phyloP scores from a whole-genome alignment of 2,888 invertebrate species.

The Phania funesta region DNA sequence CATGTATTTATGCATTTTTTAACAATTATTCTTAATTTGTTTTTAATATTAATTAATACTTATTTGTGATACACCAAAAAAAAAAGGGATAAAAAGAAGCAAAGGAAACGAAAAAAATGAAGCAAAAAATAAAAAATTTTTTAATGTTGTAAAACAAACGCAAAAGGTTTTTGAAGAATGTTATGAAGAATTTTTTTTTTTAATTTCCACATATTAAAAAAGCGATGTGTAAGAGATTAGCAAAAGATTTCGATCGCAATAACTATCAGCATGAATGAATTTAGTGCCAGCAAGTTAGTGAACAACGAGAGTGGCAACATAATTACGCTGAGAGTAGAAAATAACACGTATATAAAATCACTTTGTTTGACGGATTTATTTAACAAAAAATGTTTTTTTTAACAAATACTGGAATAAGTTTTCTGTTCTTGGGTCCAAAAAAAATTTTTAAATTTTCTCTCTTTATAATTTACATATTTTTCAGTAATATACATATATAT shows the following conservation, averaged over 20 bases:
- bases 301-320: not conserved
- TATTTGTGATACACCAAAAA: slow-evolving; percentile 42
- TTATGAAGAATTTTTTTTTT: not conserved
- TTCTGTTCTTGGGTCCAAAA: slow-evolving; percentile 13
- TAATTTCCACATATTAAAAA: not conserved
- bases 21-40: not conserved
- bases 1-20: slow-evolving; percentile 11
- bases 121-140: slow-evolving; percentile 10
- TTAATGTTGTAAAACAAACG: not conserved
- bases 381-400: not conserved
- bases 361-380: not conserved
- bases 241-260: not conserved
- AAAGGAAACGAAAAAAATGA: slow-evolving; percentile 7
- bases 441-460: slow-evolving; percentile 17
- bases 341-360: not conserved
- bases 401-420: slow-evolving; percentile 3
- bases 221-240: not conserved
- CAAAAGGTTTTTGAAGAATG: not conserved
- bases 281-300: not conserved
- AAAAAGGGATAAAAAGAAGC: slow-evolving; percentile 10
- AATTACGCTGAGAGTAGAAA: not conserved
- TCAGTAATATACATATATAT: too few species aligned
- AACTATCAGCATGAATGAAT: not conserved
- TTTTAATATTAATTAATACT: slow-evolving; percentile 20
- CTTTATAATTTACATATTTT: too few species aligned